These are phyloP conservation scores for Arrhopalites spinosus DNA, from an alignment of 2,888 invertebrate species.

Conservation along the genomic window DNA sequence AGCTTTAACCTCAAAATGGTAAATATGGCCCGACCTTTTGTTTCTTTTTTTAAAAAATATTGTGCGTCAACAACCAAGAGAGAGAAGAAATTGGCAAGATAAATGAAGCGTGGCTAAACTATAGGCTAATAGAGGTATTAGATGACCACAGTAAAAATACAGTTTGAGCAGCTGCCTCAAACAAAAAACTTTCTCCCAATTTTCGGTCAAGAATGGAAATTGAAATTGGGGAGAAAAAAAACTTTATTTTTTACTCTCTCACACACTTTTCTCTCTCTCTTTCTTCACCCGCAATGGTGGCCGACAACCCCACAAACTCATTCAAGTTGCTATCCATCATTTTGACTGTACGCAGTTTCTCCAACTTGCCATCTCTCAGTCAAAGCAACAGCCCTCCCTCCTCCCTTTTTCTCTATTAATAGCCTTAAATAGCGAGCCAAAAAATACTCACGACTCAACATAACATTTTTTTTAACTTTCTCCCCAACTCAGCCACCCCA, in stretches of 20 bases:
- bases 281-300: too few species aligned
- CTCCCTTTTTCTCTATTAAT: neutral
- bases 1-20: too few species aligned
- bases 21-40: too few species aligned
- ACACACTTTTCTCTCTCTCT: neutral
- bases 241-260: neutral
- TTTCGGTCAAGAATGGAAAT: constrained; percentile 28
- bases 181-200: neutral
- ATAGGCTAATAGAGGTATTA: neutral
- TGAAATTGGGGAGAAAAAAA: constrained; percentile 27
- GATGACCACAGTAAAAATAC: neutral
- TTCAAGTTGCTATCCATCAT: constrained; percentile 36
- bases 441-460: neutral
- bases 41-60: too few species aligned
- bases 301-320: constrained; percentile 27
- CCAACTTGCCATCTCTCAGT: too few species aligned
- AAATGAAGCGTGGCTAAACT: constrained; percentile 20
- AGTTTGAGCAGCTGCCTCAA: neutral
- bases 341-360: neutral
- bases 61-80: too few species aligned
- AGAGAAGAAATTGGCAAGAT: neutral
- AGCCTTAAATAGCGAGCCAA: neutral
- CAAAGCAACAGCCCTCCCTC: neutral
- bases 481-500: too few species aligned
- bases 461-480: too few species aligned